phyloP scores from a whole-genome alignment of 2,888 invertebrate species.

The Heliconius sara region DNA sequence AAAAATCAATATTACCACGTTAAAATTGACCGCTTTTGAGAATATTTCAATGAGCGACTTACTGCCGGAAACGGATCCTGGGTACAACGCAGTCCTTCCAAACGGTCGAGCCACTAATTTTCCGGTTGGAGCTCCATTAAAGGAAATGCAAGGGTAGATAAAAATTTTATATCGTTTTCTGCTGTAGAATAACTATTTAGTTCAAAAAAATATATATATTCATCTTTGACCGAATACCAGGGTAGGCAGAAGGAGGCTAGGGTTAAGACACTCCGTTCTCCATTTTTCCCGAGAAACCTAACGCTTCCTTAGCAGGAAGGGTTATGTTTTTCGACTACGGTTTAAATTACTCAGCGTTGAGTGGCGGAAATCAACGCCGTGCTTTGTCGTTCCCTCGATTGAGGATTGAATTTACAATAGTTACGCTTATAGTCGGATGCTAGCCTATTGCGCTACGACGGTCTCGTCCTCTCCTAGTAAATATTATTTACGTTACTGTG shows the following conservation, averaged over 20 bases:
- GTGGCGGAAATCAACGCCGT: neutral
- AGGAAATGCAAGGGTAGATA: constrained; percentile 46
- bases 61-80: constrained; percentile 40
- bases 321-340: neutral
- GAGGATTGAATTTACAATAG: neutral
- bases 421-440: too few relatives aligned
- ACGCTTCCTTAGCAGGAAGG: too few relatives aligned
- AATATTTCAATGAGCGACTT: constrained; percentile 36
- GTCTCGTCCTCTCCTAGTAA: too few relatives aligned
- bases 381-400: neutral
- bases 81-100: constrained; percentile 38
- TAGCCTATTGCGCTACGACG: too few relatives aligned
- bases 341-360: neutral
- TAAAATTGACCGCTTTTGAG: constrained; percentile 5
- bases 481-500: neutral
- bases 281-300: neutral
- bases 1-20: constrained; percentile 6
- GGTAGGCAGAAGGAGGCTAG: neutral
- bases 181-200: constrained; percentile 5
- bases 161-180: constrained; percentile 29
- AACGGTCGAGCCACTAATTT: constrained; percentile 50
- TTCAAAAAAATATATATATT: neutral
- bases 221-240: neutral
- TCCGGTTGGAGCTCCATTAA: constrained; percentile 47
- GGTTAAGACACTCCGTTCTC: neutral